Evolutionary conservation across 2,113 vertebrate species (phyloP).

Genomic region (Felis chaus): DNA sequence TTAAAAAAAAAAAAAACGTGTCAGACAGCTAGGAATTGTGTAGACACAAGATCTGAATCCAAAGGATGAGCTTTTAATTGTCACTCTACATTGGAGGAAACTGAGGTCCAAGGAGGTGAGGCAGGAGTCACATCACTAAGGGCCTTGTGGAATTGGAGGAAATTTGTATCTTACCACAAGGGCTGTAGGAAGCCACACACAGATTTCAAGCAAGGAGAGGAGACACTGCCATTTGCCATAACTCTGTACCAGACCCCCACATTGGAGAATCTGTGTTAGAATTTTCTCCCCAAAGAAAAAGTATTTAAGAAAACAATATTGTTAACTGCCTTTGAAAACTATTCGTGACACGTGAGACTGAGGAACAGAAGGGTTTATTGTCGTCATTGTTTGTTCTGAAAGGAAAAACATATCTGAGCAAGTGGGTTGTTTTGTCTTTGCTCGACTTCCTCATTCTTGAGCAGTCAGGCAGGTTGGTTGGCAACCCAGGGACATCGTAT

Average conservation of each 20-base stretch:
- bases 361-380: not conserved
- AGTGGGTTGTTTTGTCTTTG: not conserved
- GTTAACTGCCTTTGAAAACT: constrained; percentile 42
- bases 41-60: not conserved
- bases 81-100: not conserved
- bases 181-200: not conserved
- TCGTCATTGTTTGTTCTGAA: not conserved
- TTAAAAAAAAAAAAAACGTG: not conserved
- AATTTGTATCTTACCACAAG: not conserved
- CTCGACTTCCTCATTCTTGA: constrained; percentile 44
- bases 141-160: not conserved
- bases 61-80: not conserved
- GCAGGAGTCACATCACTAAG: not conserved
- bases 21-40: not conserved
- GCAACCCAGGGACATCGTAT: not conserved
- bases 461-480: not conserved
- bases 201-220: not conserved
- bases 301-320: not conserved
- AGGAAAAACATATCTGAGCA: not conserved
- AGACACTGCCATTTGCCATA: not conserved
- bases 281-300: constrained; percentile 38
- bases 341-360: not conserved
- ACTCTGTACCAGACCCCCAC: not conserved
- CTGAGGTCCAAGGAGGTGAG: not conserved
- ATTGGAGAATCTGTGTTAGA: not conserved